A percentile compares a stretch with the other conserved stretches of the same genome.
Evolutionary conservation across 2,113 vertebrate species (phyloP).

Genomic region (Cyprinodon variegatus): DNA sequence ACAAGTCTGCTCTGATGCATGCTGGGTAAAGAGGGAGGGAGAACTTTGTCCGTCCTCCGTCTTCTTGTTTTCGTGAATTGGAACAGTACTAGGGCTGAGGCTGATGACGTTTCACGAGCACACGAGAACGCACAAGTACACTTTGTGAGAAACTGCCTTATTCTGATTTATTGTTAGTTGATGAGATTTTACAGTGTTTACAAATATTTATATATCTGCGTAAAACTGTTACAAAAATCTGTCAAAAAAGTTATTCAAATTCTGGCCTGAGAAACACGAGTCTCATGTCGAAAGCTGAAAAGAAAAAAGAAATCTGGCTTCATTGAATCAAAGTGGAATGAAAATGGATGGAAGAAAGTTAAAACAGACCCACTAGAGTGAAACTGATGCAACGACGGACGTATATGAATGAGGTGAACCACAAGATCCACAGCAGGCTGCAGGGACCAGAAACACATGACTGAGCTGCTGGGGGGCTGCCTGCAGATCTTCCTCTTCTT

Average conservation of each 20-base stretch:
- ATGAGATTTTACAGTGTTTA: background rate
- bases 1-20: too few species aligned
- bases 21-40: too few species aligned
- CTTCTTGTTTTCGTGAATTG: too few species aligned
- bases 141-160: background rate
- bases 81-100: too few species aligned
- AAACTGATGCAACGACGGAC: background rate
- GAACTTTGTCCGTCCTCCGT: too few species aligned
- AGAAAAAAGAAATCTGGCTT: background rate
- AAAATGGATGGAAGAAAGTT: too few species aligned
- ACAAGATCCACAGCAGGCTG: background rate
- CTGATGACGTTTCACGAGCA: too few species aligned
- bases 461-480: background rate
- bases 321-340: background rate
- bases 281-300: background rate
- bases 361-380: background rate
- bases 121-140: too few species aligned
- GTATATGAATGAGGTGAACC: background rate
- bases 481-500: conserved; percentile 13
- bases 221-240: background rate
- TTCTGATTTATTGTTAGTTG: background rate
- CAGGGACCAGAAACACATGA: background rate
- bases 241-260: background rate
- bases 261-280: too few species aligned
- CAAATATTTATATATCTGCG: background rate